Evolutionary conservation across 37 sponge, comb jelly and placozoan genomes (phyloP).

Genomic region (Agelas oroides): DNA sequence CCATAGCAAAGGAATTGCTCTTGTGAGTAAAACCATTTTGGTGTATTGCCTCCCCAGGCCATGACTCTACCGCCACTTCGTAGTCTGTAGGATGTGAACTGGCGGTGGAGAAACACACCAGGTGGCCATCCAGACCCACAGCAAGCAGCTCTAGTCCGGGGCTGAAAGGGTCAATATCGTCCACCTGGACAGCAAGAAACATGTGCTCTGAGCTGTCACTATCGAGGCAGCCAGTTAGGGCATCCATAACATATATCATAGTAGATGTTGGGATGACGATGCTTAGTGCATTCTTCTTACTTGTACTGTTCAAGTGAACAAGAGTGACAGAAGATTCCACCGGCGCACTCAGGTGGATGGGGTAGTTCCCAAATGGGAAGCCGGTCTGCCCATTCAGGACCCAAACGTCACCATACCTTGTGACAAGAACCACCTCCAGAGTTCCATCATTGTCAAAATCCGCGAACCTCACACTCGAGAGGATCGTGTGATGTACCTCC

Average conservation of each 20-base stretch:
- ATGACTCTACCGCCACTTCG: slow-evolving; percentile 34
- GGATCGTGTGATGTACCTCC: slow-evolving; percentile 5
- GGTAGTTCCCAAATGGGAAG: background rate
- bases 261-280: slow-evolving; percentile 12
- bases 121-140: slow-evolving; percentile 32
- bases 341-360: slow-evolving; percentile 33
- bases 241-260: slow-evolving; percentile 38
- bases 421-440: slow-evolving; percentile 54
- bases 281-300: background rate
- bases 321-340: slow-evolving; percentile 19
- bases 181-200: slow-evolving; percentile 24
- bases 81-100: background rate
- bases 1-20: slow-evolving; percentile 31
- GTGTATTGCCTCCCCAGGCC: slow-evolving; percentile 40
- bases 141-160: slow-evolving; percentile 62
- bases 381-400: slow-evolving; percentile 52
- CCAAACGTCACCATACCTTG: slow-evolving; percentile 49
- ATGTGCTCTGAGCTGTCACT: background rate
- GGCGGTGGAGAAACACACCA: slow-evolving; percentile 33
- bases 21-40: slow-evolving; percentile 64
- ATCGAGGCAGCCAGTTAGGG: slow-evolving; percentile 21
- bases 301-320: slow-evolving; percentile 12
- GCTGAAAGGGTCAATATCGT: slow-evolving; percentile 63
- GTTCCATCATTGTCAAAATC: slow-evolving; percentile 39
- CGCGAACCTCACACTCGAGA: slow-evolving; percentile 38